A percentile compares a stretch with the other conserved stretches of the same genome.
phyloP scores from a whole-genome alignment of 2,797 vertebrate species.

The Intellagama lesueurii region DNA sequence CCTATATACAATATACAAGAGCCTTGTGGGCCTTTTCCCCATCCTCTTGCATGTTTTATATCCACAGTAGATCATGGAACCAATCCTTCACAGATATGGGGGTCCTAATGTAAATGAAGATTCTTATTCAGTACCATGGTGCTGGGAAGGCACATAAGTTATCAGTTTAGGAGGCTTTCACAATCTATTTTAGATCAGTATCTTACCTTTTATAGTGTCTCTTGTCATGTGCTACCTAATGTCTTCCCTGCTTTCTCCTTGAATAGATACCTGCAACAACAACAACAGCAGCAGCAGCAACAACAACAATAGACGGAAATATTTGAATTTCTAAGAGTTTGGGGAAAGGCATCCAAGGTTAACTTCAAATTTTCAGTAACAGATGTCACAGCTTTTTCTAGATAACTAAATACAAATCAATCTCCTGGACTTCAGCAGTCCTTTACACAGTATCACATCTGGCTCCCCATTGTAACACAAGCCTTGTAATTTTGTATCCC shows the following conservation, averaged over 20 bases:
- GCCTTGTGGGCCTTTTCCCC: too few relatives aligned
- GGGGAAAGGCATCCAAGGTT: not conserved
- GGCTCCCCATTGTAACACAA: slow-evolving; percentile 36
- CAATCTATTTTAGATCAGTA: not conserved
- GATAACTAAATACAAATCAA: slow-evolving; percentile 23
- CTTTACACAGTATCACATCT: slow-evolving; percentile 36
- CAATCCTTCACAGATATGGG: too few relatives aligned
- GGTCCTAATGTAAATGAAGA: too few relatives aligned
- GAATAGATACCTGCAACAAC: too few relatives aligned
- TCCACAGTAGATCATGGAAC: too few relatives aligned
- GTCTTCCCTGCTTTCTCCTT: not conserved
- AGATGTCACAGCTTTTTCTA: slow-evolving; percentile 30
- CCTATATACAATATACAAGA: too few relatives aligned
- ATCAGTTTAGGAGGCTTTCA: not conserved
- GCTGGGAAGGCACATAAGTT: not conserved
- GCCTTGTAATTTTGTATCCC: slow-evolving; percentile 15
- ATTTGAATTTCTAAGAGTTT: not conserved
- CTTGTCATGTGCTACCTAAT: not conserved
- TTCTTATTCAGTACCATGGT: not conserved
- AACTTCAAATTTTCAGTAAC: slow-evolving; percentile 4
- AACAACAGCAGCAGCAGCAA: too few relatives aligned
- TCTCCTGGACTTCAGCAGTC: not conserved
- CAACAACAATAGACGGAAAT: too few relatives aligned
- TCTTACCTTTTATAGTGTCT: not conserved
- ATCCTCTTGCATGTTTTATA: too few relatives aligned